phyloP scores from a whole-genome alignment of 2,113 vertebrate genomes.

The Phalacrocorax carbo region DNA sequence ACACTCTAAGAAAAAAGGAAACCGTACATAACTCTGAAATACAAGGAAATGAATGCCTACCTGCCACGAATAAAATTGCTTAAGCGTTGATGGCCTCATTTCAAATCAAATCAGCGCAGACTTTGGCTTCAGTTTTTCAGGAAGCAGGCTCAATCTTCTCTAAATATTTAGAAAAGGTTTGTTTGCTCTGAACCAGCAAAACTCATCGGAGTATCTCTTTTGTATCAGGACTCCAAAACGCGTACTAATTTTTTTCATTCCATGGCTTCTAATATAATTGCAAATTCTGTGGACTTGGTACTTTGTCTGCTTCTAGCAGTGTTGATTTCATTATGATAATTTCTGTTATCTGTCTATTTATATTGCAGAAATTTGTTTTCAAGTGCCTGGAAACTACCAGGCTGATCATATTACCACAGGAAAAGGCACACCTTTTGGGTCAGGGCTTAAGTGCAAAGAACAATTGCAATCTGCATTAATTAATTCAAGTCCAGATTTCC shows the following conservation, averaged over 20 bases:
- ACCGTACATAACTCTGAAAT: not conserved
- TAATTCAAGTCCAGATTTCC: not conserved
- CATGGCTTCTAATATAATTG: not conserved
- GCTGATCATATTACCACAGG: not conserved
- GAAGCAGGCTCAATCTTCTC: slow-evolving; percentile 38
- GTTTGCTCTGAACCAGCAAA: slow-evolving; percentile 36
- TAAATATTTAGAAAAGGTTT: slow-evolving; percentile 57
- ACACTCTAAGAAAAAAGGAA: not conserved
- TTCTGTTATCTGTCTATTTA: slow-evolving; percentile 39
- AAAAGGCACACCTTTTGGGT: slow-evolving; percentile 38
- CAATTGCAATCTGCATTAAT: not conserved
- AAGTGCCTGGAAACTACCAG: not conserved
- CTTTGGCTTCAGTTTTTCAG: slow-evolving; percentile 55
- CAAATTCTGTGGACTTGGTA: slow-evolving; percentile 48
- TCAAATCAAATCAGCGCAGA: slow-evolving; percentile 12
- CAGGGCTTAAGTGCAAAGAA: slow-evolving; percentile 59
- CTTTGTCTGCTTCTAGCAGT: slow-evolving; percentile 18
- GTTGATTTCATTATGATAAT: slow-evolving; percentile 10
- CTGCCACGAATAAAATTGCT: not conserved
- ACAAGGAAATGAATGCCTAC: not conserved
- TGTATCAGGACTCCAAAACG: not conserved
- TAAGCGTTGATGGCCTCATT: slow-evolving; percentile 24
- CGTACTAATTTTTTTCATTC: not conserved
- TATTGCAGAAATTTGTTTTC: not conserved
- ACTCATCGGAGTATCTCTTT: not conserved